These are phyloP conservation scores for Netelia melanura DNA, from an alignment of 2,888 invertebrate species.

Conservation along the genomic window DNA sequence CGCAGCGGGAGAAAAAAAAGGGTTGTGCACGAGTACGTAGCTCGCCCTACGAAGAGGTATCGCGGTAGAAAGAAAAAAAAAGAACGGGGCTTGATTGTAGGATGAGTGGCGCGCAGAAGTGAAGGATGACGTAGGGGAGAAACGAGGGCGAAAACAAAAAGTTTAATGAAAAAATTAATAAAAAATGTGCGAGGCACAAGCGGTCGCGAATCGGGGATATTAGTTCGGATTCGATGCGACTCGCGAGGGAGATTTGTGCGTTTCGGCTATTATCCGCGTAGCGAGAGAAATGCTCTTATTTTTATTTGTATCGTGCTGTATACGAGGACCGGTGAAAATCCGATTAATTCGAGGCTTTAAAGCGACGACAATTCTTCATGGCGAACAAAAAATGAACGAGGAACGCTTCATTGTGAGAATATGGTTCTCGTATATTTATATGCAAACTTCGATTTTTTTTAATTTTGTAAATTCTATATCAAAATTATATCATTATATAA, in stretches of 20 bases:
- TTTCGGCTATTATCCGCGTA: constrained; percentile 3
- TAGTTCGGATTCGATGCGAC: constrained; percentile 47
- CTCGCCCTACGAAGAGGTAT: background rate
- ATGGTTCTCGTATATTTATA: too few species aligned
- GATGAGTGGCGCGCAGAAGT: background rate
- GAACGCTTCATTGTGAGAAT: too few species aligned
- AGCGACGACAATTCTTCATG: background rate
- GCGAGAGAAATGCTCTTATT: constrained; percentile 3
- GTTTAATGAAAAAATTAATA: constrained; percentile 66
- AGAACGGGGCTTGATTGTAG: background rate
- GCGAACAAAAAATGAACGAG: background rate
- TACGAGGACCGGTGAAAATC: constrained; percentile 30
- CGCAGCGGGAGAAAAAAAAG: constrained; percentile 53
- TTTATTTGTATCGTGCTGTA: constrained; percentile 6
- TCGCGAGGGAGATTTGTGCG: constrained; percentile 3
- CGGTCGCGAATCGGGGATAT: constrained; percentile 74
- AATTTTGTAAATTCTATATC: too few species aligned
- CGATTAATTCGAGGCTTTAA: constrained; percentile 43
- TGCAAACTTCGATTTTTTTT: too few species aligned
- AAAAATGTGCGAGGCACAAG: constrained; percentile 65
- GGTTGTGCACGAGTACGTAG: constrained; percentile 34
- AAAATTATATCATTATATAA: too few species aligned
- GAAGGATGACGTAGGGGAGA: constrained; percentile 12
- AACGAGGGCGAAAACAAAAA: constrained; percentile 58
- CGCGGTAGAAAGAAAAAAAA: constrained; percentile 2